These are phyloP conservation scores for Eristalis tenax DNA, from an alignment of 2,888 invertebrate species.

Conservation along the genomic window DNA sequence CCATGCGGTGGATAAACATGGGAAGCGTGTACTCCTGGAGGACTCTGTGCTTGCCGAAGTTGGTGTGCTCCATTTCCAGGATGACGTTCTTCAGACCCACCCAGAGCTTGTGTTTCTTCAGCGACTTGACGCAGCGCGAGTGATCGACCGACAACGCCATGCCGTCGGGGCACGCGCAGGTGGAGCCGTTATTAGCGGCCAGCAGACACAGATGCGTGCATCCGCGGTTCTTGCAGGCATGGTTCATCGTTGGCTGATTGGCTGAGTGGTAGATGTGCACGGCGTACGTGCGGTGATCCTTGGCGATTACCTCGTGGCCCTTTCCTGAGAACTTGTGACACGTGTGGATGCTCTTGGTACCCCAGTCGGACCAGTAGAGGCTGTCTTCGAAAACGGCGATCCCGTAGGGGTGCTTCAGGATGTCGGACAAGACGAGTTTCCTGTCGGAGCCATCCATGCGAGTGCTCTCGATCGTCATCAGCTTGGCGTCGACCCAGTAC, in stretches of 20 bases:
- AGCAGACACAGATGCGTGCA: constrained; percentile 92
- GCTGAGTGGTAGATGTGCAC: constrained; percentile 89
- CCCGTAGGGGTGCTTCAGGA: constrained; percentile 90
- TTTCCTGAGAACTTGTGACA: constrained; percentile 90
- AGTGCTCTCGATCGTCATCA: constrained; percentile 85
- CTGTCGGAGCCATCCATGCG: constrained; percentile 86
- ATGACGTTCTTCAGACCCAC: constrained; percentile 84
- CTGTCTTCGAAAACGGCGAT: constrained; percentile 93
- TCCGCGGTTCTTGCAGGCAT: constrained; percentile 85
- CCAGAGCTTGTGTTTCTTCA: constrained; percentile 78
- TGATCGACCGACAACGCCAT: constrained; percentile 84
- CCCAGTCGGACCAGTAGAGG: constrained; percentile 96
- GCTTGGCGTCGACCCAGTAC: constrained; percentile 93
- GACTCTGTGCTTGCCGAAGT: constrained; percentile 85
- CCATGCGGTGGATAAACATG: constrained; percentile 85
- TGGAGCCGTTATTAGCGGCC: constrained; percentile 82
- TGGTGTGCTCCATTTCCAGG: constrained; percentile 85
- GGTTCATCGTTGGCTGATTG: constrained; percentile 82
- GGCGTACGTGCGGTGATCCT: constrained; percentile 82
- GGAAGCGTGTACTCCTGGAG: constrained; percentile 82
- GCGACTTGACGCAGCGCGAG: constrained; percentile 83
- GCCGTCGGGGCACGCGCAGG: constrained; percentile 90
- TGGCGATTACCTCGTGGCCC: constrained; percentile 83
- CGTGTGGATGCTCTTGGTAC: constrained; percentile 87
- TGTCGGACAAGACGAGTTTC: constrained; percentile 84